phyloP scores from a whole-genome alignment of 1,140 invertebrate genomes.

The Hirudo medicinalis region DNA sequence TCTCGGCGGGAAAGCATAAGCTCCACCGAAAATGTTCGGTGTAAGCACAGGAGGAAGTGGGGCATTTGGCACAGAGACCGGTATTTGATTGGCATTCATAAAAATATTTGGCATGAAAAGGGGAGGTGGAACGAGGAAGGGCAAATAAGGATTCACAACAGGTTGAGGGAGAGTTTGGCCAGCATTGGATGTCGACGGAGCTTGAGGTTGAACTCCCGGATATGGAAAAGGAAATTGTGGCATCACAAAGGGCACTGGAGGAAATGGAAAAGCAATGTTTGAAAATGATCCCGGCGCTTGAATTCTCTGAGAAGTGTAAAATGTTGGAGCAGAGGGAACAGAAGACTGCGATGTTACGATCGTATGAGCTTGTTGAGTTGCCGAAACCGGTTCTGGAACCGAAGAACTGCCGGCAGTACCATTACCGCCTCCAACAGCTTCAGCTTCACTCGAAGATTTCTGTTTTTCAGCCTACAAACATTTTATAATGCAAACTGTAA shows the following conservation, averaged over 20 bases:
- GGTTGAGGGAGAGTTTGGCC: no score
- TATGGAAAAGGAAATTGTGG: neutral
- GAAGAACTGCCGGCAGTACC: neutral
- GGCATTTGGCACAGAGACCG: neutral
- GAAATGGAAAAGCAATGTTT: neutral
- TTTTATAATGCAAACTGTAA: no score
- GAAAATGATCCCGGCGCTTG: no score
- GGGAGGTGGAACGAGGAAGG: neutral
- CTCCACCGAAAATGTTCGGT: no score
- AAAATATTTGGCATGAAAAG: conserved; percentile 12
- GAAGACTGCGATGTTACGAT: neutral
- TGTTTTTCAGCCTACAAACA: conserved; percentile 9
- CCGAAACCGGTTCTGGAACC: neutral
- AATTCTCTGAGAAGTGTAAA: conserved; percentile 7
- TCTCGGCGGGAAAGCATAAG: neutral
- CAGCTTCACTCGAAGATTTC: neutral
- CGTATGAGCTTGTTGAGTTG: neutral
- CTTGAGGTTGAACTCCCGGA: no score
- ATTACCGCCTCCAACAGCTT: neutral
- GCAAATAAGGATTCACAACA: no score
- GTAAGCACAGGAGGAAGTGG: no score
- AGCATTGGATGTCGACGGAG: no score
- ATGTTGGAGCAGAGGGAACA: neutral
- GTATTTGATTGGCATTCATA: conserved; percentile 1
- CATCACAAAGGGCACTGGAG: neutral